Percentiles rank a stretch among this genome's conserved stretches.
Evolutionary conservation across 1,140 invertebrate genomes (phyloP).

Genomic region (Drosophila yakuba): DNA sequence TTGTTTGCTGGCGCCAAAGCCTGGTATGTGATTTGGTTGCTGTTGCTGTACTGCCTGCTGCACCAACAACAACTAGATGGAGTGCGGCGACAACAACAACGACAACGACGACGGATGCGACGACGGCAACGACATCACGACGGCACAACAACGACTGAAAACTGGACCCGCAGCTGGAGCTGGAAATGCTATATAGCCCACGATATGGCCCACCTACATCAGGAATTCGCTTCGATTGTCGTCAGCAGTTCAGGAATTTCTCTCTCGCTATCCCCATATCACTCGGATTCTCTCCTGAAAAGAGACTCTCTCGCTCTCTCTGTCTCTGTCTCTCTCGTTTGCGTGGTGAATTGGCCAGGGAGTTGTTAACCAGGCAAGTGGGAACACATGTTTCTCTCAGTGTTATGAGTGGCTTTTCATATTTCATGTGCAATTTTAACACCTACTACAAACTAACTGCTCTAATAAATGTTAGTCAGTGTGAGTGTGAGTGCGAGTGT

Average conservation of each 20-base stretch:
- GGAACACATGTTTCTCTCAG: slow-evolving; percentile 35
- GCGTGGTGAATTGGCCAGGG: slow-evolving; percentile 50
- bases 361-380: slow-evolving; percentile 54
- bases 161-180: slow-evolving; percentile 63
- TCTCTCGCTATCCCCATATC: slow-evolving; percentile 23
- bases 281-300: neutral
- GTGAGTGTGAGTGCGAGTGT: slow-evolving; percentile 12
- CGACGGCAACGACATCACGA: slow-evolving; percentile 82
- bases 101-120: slow-evolving; percentile 79
- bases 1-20: slow-evolving; percentile 38
- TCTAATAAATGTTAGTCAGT: slow-evolving; percentile 52
- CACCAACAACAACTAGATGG: slow-evolving; percentile 46
- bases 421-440: slow-evolving; percentile 81
- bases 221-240: slow-evolving; percentile 52
- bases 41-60: slow-evolving; percentile 31
- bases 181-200: slow-evolving; percentile 29
- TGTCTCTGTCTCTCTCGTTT: neutral
- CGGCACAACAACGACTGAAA: slow-evolving; percentile 84
- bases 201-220: slow-evolving; percentile 55
- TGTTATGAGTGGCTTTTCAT: slow-evolving; percentile 72
- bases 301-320: neutral
- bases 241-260: slow-evolving; percentile 57
- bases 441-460: slow-evolving; percentile 74
- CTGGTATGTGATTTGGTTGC: slow-evolving; percentile 8
- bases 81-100: slow-evolving; percentile 53